phyloP scores from a whole-genome alignment of 2,797 vertebrate species.

The Leptoclinus maculatus region DNA sequence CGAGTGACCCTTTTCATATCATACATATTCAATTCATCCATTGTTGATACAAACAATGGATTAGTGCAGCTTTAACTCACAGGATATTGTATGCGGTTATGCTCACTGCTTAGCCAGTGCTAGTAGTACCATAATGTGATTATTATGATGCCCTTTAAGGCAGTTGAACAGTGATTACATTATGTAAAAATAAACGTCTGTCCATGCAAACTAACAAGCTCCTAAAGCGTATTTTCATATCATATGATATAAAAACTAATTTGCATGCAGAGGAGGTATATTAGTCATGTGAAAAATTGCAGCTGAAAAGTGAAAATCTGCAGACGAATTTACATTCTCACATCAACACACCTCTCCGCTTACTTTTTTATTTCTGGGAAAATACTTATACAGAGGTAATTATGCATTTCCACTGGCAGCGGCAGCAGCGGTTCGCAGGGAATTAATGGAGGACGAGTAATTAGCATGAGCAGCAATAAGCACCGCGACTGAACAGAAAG shows the following conservation, averaged over 20 bases:
- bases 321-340: conserved; percentile 36
- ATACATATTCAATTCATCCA: neutral
- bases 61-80: conserved; percentile 1
- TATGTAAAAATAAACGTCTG: conserved; percentile 8
- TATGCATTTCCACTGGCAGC: conserved; percentile 31
- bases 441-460: conserved; percentile 54
- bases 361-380: conserved; percentile 21
- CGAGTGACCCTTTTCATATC: neutral
- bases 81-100: neutral
- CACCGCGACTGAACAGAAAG: conserved; percentile 21
- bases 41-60: neutral
- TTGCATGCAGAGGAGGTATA: conserved; percentile 5
- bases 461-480: conserved; percentile 47
- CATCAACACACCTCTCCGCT: conserved; percentile 24
- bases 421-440: conserved; percentile 38
- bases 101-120: neutral
- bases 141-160: neutral
- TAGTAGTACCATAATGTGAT: neutral
- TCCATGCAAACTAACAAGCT: neutral
- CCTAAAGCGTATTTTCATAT: conserved; percentile 10
- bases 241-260: conserved; percentile 18
- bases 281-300: conserved; percentile 3
- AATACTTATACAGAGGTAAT: conserved; percentile 37
- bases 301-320: conserved; percentile 26
- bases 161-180: conserved; percentile 6